Evolutionary conservation across 2,113 vertebrate species (phyloP).

Genomic region (Tragelaphus buxtoni): DNA sequence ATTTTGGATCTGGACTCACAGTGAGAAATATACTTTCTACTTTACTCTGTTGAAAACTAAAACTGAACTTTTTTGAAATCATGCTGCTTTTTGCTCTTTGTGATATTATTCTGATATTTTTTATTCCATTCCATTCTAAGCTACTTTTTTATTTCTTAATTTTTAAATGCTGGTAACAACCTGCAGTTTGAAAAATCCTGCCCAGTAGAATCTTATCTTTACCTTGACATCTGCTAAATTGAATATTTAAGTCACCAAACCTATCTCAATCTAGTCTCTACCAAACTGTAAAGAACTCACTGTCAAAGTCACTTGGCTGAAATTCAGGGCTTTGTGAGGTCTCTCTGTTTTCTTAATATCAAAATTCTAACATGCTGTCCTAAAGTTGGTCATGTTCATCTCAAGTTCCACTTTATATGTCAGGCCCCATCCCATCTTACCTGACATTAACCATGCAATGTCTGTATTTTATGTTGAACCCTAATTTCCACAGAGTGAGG

Average conservation of each 20-base stretch:
- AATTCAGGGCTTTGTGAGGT: not conserved
- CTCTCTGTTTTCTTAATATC: not conserved
- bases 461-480: not conserved
- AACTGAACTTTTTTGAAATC: not conserved
- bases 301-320: not conserved
- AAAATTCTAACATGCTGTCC: not conserved
- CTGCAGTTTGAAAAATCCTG: not conserved
- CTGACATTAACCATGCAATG: not conserved
- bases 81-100: not conserved
- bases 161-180: not conserved
- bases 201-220: not conserved
- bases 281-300: not conserved
- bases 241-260: not conserved
- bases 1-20: not conserved
- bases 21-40: not conserved
- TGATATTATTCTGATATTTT: not conserved
- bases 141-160: not conserved
- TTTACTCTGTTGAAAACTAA: not conserved
- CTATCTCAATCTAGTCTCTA: not conserved
- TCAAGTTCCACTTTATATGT: no score
- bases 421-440: accelerated
- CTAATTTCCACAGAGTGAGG: not conserved
- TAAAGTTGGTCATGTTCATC: not conserved
- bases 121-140: not conserved
- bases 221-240: not conserved